These are phyloP conservation scores for Mythimna pallens DNA, from an alignment of 2,888 invertebrate species.

Conservation along the genomic window DNA sequence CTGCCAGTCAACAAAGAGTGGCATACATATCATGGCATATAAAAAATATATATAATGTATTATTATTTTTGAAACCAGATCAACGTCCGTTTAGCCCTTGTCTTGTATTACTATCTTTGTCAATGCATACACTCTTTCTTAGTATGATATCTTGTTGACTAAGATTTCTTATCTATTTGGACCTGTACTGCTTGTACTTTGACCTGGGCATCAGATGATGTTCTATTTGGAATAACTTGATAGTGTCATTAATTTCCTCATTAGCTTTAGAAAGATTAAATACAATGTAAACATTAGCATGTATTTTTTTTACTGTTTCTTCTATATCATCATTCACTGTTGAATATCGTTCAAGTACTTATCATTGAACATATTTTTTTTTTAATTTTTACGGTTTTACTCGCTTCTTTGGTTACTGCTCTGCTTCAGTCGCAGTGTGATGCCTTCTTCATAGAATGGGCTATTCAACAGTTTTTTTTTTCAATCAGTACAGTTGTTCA, in stretches of 20 bases:
- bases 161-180: slow-evolving; percentile 28
- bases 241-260: slow-evolving; percentile 25
- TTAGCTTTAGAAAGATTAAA: slow-evolving; percentile 14
- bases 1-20: too few relatives aligned
- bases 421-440: too few relatives aligned
- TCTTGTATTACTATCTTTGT: not conserved
- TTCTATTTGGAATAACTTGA: not conserved
- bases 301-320: not conserved
- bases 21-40: too few relatives aligned
- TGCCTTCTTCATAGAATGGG: too few relatives aligned
- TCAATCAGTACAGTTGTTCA: too few relatives aligned
- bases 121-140: not conserved
- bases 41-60: too few relatives aligned
- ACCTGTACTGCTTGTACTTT: slow-evolving; percentile 47
- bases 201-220: slow-evolving; percentile 34
- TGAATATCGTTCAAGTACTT: not conserved
- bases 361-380: too few relatives aligned
- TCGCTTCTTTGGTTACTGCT: too few relatives aligned
- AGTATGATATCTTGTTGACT: slow-evolving; percentile 29
- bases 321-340: not conserved
- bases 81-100: too few relatives aligned
- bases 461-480: too few relatives aligned
- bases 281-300: not conserved
- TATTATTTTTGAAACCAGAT: too few relatives aligned
- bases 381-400: too few relatives aligned